phyloP scores from a whole-genome alignment of 2,113 vertebrate genomes.

The Sinocyclocheilus anophthalmus region DNA sequence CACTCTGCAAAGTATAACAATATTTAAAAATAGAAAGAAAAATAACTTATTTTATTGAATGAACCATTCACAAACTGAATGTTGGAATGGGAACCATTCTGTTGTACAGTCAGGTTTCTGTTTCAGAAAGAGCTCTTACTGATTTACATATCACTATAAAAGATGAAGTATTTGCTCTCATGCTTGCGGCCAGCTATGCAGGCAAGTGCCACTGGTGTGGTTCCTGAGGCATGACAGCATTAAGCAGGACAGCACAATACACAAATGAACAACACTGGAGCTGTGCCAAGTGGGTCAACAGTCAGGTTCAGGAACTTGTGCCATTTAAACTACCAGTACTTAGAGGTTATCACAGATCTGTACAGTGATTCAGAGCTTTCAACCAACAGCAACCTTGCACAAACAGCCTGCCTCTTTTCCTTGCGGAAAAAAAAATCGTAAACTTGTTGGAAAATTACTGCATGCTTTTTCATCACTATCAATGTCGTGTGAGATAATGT shows the following conservation, averaged over 20 bases:
- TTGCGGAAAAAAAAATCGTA: background rate
- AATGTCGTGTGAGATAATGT: background rate
- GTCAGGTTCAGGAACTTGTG: background rate
- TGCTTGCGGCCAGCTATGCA: background rate
- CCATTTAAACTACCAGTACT: constrained; percentile 14
- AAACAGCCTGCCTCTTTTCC: background rate
- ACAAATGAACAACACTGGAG: background rate
- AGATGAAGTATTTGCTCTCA: constrained; percentile 21
- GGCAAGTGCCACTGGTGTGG: background rate
- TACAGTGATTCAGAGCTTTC: background rate
- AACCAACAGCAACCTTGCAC: background rate
- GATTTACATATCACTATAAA: background rate
- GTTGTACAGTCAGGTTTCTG: background rate
- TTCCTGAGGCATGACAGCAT: constrained; percentile 11
- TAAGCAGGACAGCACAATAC: background rate
- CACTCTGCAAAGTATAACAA: background rate
- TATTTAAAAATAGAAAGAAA: background rate
- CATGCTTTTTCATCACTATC: background rate
- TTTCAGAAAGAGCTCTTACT: background rate
- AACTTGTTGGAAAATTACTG: background rate
- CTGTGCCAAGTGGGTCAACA: background rate
- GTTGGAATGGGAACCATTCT: background rate
- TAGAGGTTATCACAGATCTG: background rate
- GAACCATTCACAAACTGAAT: background rate
- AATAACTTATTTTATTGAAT: background rate